Evolutionary conservation across 1,140 invertebrate genomes (phyloP).

Genomic region (Mycetomoellerius zeteki): DNA sequence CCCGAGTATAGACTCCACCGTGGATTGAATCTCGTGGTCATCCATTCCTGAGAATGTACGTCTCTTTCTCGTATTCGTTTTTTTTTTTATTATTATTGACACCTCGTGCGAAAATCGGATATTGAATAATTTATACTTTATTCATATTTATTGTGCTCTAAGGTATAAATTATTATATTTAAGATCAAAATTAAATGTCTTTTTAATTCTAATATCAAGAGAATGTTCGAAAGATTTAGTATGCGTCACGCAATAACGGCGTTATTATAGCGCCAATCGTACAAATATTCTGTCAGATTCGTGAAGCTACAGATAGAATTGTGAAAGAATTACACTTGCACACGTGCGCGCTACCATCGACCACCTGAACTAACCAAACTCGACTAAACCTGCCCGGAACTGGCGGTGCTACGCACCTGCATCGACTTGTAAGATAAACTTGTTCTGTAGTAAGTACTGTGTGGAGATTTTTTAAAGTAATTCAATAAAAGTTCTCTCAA

Average conservation of each 20-base stretch:
- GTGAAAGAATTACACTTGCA: constrained; percentile 51
- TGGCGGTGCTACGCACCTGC: constrained; percentile 53
- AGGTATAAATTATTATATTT: neutral
- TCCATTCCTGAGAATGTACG: constrained; percentile 87
- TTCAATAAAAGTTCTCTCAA: neutral
- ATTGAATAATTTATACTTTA: constrained; percentile 45
- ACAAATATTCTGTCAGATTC: neutral
- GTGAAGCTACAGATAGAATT: constrained; percentile 12
- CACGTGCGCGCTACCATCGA: constrained; percentile 28
- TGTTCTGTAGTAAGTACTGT: neutral
- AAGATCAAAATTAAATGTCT: neutral
- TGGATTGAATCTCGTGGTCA: constrained; percentile 92
- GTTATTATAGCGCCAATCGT: neutral
- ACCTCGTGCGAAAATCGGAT: constrained; percentile 74
- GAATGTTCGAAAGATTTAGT: neutral
- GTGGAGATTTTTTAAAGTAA: constrained; percentile 34
- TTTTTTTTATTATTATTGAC: constrained; percentile 39
- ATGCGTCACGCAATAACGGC: neutral
- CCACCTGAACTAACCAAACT: constrained; percentile 62
- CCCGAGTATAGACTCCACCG: constrained; percentile 92
- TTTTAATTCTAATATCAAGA: neutral
- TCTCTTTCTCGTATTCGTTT: constrained; percentile 21
- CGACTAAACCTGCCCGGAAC: constrained; percentile 29
- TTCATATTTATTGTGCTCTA: neutral
- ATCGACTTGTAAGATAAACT: neutral